Evolutionary conservation across 2,888 invertebrate genomes (phyloP), one percentile per base, ranked within the genome.

Genomic region (Melitaea athalia): DNA sequence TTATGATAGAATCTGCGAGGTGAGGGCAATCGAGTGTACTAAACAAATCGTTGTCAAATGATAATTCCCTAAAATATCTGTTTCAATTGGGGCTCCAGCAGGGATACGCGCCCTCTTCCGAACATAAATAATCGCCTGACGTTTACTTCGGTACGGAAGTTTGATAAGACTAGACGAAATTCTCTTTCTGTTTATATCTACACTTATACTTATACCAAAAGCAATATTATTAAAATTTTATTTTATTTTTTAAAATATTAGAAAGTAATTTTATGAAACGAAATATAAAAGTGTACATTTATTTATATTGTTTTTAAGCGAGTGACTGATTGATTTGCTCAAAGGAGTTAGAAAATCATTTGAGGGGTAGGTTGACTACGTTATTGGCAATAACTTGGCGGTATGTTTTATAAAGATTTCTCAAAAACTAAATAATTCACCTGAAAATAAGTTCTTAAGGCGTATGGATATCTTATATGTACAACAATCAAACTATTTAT

Each of bases 91-190:
- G 87, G 85, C 78, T 82, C 83, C 77, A 88, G 88, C 88, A 86
- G 82, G 81, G 81, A 79, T 81, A 60, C 65, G 82, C 84, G 78
- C 88, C 86, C 87, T 86, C 85, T 85, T 85, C 68, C 85, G 84
- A 79, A 75, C 89, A 89, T 91, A 89, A 91, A 91, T 91, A 90
- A 87, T 88, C 81, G 77, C 80, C 80, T 78, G 82, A 83, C 87
- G 79, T 89, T 91, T 88, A 91, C 90, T 86, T 86, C 87, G 86
- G 85, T 86, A 83, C 87, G 91, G 91, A 90, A 90, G 83, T 82
- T 75, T 81, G 91, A 91, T 91, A 91, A 87, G 87, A 77, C 75
- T 75, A 70, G 70, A 70, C 49, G 53, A 55, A 55, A 55, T 55
- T 66, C 66, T 61, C 42, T 49, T 59, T 63, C 59, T 69, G 63